Evolutionary conservation across 2,888 invertebrate species (phyloP).

Genomic region (Eupithecia tripunctaria): DNA sequence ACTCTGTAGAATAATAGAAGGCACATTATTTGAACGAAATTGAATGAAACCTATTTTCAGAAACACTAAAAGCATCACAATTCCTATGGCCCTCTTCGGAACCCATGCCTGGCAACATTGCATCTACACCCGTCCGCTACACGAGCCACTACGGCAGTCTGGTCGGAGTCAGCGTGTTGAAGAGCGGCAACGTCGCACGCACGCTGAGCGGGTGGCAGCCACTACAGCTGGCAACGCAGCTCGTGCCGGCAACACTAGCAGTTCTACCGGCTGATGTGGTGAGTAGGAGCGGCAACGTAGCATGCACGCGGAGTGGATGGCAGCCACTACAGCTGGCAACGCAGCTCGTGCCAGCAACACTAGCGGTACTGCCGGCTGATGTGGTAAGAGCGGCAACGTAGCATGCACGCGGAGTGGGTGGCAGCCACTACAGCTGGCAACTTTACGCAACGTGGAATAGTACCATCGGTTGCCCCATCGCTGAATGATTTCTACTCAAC

Average conservation of each 20-base stretch:
- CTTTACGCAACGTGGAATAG: slow-evolving; percentile 65
- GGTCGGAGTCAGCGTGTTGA: slow-evolving; percentile 87
- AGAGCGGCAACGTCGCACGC: slow-evolving; percentile 82
- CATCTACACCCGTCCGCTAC: slow-evolving; percentile 86
- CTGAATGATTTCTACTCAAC: too few relatives aligned
- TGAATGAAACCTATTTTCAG: slow-evolving; percentile 71
- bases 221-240: slow-evolving; percentile 92
- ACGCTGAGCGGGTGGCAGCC: slow-evolving; percentile 92
- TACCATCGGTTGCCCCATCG: too few relatives aligned
- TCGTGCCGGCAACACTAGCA: slow-evolving; percentile 94
- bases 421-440: slow-evolving; percentile 92
- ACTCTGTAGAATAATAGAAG: too few relatives aligned
- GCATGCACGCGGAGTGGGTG: slow-evolving; percentile 89
- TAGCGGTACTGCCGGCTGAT: slow-evolving; percentile 90
- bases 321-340: slow-evolving; percentile 93
- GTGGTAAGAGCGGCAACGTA: slow-evolving; percentile 81
- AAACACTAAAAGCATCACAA: slow-evolving; percentile 88
- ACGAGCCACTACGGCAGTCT: slow-evolving; percentile 89
- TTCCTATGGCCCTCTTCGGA: slow-evolving; percentile 88
- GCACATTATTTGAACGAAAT: too few relatives aligned
- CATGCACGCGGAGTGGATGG: slow-evolving; percentile 89
- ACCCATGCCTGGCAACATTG: slow-evolving; percentile 85
- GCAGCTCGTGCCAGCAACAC: slow-evolving; percentile 94
- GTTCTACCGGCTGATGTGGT: slow-evolving; percentile 87
- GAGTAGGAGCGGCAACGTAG: slow-evolving; percentile 79